Base-by-base conservation (phyloP, 2,888 invertebrate species). In the Amiota communis region DNA sequence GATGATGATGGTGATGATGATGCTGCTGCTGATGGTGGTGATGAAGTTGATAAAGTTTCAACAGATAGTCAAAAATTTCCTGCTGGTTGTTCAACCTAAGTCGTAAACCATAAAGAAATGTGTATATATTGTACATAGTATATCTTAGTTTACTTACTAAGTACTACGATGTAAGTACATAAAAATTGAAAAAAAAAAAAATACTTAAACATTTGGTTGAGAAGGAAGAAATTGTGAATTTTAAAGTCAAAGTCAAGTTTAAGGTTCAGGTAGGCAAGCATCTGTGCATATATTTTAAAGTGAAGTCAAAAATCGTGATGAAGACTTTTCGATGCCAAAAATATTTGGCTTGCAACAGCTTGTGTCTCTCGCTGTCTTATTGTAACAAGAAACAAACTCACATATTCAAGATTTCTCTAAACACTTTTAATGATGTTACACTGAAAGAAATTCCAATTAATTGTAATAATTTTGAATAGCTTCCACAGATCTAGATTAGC, bases 191-290 rank as follows among this genome's bases (percentile, higher is more conserved):
- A 82, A 82, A 72, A 71, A 67, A 83, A 84, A 82, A 82, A 82
- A 72, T 72, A 67, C 61, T 71, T 17, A 36, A 57, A 59, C 46
- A 57, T 47, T 57, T 57, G 59, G 15, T 8, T 46, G 36, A 47
- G 13, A 20, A 47, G 20, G n/a, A 9, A 61, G 23, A 61, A 23
- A 61, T 17, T n/a, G 59, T 65, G 61, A 68, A 77, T 63, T n/a
- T 63, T 61, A n/a, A 36, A n/a, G 53, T 64, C 67, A 72, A 72
- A 72, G 71, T 87, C 87, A 87, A 87, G 87, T 87, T 87, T 84
- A 87, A 87, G 87, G 87, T 87, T 87, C 84, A 86, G 79, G 80
- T 81, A 79, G 78, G 57, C 49, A 13, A 67, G 65, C 75, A 23
- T 70, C 74, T 74, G 76, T 81, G 84, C 83, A 84, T 84, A 84